Percentiles rank a stretch among this genome's conserved stretches.
Evolutionary conservation across 1,140 invertebrate species (phyloP).

Genomic region (Patella vulgata): DNA sequence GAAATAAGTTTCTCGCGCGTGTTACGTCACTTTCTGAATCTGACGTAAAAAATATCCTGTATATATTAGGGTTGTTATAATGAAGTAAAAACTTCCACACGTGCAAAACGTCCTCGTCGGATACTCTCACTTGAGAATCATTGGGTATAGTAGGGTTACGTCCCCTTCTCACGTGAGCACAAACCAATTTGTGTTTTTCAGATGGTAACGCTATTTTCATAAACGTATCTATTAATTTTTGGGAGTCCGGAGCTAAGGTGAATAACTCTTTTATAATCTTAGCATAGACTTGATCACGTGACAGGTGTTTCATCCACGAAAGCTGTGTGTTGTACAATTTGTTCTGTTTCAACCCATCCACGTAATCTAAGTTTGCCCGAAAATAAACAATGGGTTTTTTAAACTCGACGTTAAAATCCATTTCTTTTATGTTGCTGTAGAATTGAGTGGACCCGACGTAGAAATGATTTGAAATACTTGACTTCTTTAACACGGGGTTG

Average conservation of each 20-base stretch:
- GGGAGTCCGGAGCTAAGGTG: neutral
- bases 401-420: slow-evolving; percentile 7
- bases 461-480: neutral
- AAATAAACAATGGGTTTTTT: slow-evolving; percentile 14
- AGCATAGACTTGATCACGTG: slow-evolving; percentile 3
- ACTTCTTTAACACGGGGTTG: neutral
- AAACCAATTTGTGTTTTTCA: slow-evolving; percentile 11
- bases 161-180: slow-evolving; percentile 22
- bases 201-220: neutral
- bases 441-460: neutral
- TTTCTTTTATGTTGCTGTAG: neutral
- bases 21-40: slow-evolving; percentile 19
- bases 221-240: slow-evolving; percentile 2
- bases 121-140: slow-evolving; percentile 1
- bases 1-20: slow-evolving; percentile 10
- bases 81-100: slow-evolving; percentile 24
- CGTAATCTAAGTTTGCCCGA: slow-evolving; percentile 15
- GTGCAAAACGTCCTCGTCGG: neutral
- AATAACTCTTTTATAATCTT: slow-evolving; percentile 14
- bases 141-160: slow-evolving; percentile 8
- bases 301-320: slow-evolving; percentile 9
- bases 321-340: slow-evolving; percentile 5
- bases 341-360: slow-evolving; percentile 6
- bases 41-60: slow-evolving; percentile 27
- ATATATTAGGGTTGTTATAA: neutral